Percentiles rank a stretch among this genome's conserved stretches.
Conservation (phyloP, 2,888 invertebrate species). For the Salticus scenicus region DNA sequence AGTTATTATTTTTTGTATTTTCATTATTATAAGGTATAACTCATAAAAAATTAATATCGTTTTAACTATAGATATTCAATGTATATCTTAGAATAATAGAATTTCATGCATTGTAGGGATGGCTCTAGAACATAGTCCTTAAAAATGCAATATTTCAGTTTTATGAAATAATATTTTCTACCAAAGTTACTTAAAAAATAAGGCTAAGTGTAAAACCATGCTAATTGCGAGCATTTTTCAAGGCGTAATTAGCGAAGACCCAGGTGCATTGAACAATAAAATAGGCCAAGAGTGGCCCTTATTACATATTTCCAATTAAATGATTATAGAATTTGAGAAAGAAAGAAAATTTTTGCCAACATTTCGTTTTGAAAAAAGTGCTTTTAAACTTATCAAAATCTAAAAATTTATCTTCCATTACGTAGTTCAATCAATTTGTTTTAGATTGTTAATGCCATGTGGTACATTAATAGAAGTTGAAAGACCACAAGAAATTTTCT, state of each 20-base stretch:
- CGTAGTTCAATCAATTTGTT: too few relatives aligned
- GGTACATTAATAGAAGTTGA: not conserved
- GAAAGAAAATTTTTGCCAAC: not conserved
- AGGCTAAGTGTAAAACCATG: not conserved
- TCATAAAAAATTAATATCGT: too few relatives aligned
- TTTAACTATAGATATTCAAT: too few relatives aligned
- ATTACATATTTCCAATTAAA: slow-evolving; percentile 7
- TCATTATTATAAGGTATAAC: too few relatives aligned
- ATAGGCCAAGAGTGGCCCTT: not conserved
- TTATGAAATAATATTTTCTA: not conserved
- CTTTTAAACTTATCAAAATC: too few relatives aligned
- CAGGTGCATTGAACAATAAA: not conserved
- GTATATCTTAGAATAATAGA: too few relatives aligned
- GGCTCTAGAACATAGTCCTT: not conserved
- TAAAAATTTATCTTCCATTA: too few relatives aligned
- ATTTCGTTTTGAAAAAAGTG: too few relatives aligned
- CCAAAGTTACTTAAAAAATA: not conserved
- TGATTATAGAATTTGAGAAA: slow-evolving; percentile 6
- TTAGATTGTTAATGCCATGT: too few relatives aligned
- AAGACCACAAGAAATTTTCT: not conserved
- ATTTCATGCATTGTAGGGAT: too few relatives aligned
- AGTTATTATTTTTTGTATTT: too few relatives aligned
- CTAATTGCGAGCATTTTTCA: not conserved
- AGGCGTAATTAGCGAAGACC: slow-evolving; percentile 5
- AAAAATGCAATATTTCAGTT: not conserved